Base-by-base conservation (phyloP, 2,888 invertebrate genomes). In the Dryocosmus kuriphilus region DNA sequence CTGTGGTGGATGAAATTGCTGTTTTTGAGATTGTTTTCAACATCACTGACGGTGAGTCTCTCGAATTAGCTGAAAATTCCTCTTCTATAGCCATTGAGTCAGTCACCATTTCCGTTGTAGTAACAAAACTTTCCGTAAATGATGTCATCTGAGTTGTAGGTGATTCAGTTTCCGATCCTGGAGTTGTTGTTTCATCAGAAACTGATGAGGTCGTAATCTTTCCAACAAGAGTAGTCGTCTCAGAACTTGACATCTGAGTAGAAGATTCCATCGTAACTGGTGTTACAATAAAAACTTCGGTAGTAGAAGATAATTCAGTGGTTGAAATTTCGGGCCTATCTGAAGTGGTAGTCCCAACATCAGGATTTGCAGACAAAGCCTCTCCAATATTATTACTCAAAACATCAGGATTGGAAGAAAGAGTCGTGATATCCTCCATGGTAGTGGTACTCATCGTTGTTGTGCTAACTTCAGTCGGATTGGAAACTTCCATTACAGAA, bases 331-430 rank as follows among this genome's bases (percentile, higher is more conserved):
- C n/a, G 11, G n/a, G 51, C n/a, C 6, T 55, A 19, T 51, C 19
- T 32, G 51, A 19, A 55, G 27, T 55, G 2, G 51, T 71, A n/a
- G 30, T 30, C 22, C 3, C 14, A 71, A 19, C 11, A 32, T 30
- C 22, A n/a, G n/a, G 30, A n/a, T 2, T 30, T 71, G 14, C 16
- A 16, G 60, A 2, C 27, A 27, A 27, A 16, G 27, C 1, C 1
- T 71, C 71, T 2, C n/a, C 32, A 32, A 32, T 71, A 51, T 75
- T 30, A 46, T 75, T 75, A n/a, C 7, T 75, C n/a, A 62, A 30
- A 8, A 75, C 11, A 22, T 62, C 62, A 46, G 61, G 8, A 75
- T n/a, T 32, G 6, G 32, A 62, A 30, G 32, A 35, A 32, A 61
- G 32, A 65, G 35, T 76, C 22, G 63, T 65, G 14, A 32, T 57